Evolutionary conservation across 2,888 invertebrate species (phyloP).

Genomic region (Apodemia mormo): DNA sequence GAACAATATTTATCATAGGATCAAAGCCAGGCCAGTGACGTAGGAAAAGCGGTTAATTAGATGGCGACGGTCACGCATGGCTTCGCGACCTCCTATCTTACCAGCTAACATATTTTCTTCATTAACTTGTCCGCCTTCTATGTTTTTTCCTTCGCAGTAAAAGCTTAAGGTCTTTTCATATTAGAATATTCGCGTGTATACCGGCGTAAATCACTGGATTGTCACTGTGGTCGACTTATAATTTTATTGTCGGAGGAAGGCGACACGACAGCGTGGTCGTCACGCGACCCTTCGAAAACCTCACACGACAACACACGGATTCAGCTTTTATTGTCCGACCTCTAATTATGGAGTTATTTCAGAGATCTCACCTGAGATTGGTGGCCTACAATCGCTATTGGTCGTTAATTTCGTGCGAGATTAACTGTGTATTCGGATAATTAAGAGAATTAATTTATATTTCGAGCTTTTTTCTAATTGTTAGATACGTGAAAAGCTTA

Average conservation of each 20-base stretch:
- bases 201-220: slow-evolving; percentile 79
- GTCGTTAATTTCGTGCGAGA: slow-evolving; percentile 69
- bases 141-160: slow-evolving; percentile 59
- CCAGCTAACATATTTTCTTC: slow-evolving; percentile 66
- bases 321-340: slow-evolving; percentile 69
- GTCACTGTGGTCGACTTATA: slow-evolving; percentile 80
- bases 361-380: slow-evolving; percentile 72
- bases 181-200: slow-evolving; percentile 79
- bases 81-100: slow-evolving; percentile 55
- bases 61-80: slow-evolving; percentile 56
- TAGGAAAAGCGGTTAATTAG: slow-evolving; percentile 48
- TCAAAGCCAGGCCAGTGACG: slow-evolving; percentile 35
- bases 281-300: slow-evolving; percentile 62
- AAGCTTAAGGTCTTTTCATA: slow-evolving; percentile 67
- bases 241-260: slow-evolving; percentile 79
- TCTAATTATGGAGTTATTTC: slow-evolving; percentile 70
- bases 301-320: slow-evolving; percentile 58
- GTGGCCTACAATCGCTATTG: slow-evolving; percentile 63
- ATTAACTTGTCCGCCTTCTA: slow-evolving; percentile 73
- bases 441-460: slow-evolving; percentile 65
- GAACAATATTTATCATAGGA: slow-evolving; percentile 40
- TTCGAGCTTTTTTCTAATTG: slow-evolving; percentile 43
- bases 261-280: slow-evolving; percentile 67
- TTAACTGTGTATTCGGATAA: slow-evolving; percentile 59
- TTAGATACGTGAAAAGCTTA: slow-evolving; percentile 36